Conservation (phyloP, 2,113 vertebrate genomes). For the Scomber scombrus region DNA sequence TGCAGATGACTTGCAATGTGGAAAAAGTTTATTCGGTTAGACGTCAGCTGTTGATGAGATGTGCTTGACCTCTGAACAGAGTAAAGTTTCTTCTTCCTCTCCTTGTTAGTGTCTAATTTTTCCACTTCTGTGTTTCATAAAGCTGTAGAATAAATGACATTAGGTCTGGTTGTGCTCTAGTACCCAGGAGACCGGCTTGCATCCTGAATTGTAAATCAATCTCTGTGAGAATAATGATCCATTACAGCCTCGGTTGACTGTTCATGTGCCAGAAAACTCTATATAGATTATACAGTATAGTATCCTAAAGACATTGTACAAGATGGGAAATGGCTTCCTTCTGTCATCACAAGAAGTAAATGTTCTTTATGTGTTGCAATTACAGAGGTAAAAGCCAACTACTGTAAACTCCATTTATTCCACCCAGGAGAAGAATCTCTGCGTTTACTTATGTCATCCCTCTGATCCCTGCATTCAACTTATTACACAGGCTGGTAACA, state of each 20-base stretch:
- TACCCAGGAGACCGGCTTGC: constrained; percentile 54
- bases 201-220: constrained; percentile 71
- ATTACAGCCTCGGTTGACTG: constrained; percentile 53
- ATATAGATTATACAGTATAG: constrained; percentile 47
- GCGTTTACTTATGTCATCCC: background rate
- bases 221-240: constrained; percentile 72
- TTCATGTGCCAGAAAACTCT: constrained; percentile 62
- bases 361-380: background rate
- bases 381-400: background rate
- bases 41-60: constrained; percentile 51
- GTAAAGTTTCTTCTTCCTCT: constrained; percentile 16
- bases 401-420: background rate
- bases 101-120: constrained; percentile 4
- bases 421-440: background rate
- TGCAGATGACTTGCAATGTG: constrained; percentile 38
- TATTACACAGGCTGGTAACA: too few species aligned
- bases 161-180: constrained; percentile 19
- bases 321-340: constrained; percentile 34
- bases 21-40: constrained; percentile 54
- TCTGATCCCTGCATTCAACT: too few species aligned
- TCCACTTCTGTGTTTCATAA: constrained; percentile 30
- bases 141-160: constrained; percentile 49
- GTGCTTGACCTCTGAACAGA: constrained; percentile 48
- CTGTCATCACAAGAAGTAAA: constrained; percentile 21
- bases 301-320: constrained; percentile 32